Base-by-base conservation (phyloP, 2,113 vertebrate genomes). In the Eulemur macaco region DNA sequence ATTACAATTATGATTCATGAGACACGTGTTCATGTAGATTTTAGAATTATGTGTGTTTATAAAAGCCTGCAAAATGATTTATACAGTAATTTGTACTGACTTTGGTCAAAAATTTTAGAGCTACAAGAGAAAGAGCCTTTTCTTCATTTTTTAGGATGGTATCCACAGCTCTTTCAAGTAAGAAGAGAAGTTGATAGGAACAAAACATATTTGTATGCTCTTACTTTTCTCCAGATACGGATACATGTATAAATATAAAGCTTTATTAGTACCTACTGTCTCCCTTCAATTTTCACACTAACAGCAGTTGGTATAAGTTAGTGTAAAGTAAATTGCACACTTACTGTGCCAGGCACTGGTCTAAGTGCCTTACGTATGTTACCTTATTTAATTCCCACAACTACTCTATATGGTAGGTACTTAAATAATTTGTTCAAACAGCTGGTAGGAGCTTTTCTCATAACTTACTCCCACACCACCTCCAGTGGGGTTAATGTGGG, bases 41-140 rank as follows among this genome's bases (percentile, higher is more conserved):
- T 97, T 96, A 77, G 60, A 83, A 85, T 73, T 92, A 39, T 31
- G 10, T 42, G 5, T 74, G 89, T 54, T 64, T 94, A 93, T 50
- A 58, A 96, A 89, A 86, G 50, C 77, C 20, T 77, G 76, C 2
- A 94, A 77, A 91, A 54, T 93, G 63, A 95, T 60, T 88, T 91
- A 60, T 78, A 64, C 0, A 76, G 68, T 69, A 60, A 96, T 71
- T 86, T 64, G 11, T 73, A 69, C 45, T 63, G 25, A 27, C 86
- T 76, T 89, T 64, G 66, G 47, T 60, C 29, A 88, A 69, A 92
- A 69, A 34, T 78, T 92, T 89, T 31, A 66, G 37, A 88, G 71
- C 23, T 63, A 8, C 13, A 45, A 94, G 39, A 82, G 29, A 96
- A 7, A 42, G 60, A 37, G 14, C 9, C 31, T 68, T 29, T 39